A percentile compares a stretch with the other conserved stretches of the same genome.
phyloP scores from a whole-genome alignment of 2,113 vertebrate species.

The Brachyhypopomus occidentalis region DNA sequence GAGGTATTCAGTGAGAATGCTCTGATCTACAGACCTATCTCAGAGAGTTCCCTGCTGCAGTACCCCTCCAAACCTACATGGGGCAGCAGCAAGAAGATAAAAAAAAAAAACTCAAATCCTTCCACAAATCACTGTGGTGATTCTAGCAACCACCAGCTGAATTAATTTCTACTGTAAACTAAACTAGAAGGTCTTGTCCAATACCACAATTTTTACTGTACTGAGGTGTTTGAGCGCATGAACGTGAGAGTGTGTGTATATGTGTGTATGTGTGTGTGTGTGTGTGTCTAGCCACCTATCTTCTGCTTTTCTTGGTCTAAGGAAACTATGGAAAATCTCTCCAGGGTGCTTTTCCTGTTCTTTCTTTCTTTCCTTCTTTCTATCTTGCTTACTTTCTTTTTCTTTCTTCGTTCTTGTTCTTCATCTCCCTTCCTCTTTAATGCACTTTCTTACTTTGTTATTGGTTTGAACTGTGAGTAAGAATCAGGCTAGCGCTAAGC shows the following conservation, averaged over 20 bases:
- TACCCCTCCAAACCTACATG: conserved; percentile 11
- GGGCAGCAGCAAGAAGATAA: conserved; percentile 23
- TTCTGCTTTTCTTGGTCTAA: neutral
- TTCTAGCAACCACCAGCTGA: conserved; percentile 35
- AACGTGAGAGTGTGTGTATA: neutral
- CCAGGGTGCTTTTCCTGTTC: conserved; percentile 22
- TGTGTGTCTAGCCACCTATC: neutral
- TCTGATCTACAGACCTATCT: neutral
- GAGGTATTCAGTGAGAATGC: neutral
- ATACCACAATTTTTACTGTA: conserved; percentile 45
- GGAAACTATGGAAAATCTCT: conserved; percentile 4
- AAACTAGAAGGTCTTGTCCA: conserved; percentile 35
- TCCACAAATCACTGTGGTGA: conserved; percentile 43
- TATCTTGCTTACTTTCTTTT: neutral
- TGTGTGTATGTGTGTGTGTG: conserved; percentile 4
- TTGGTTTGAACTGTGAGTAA: neutral
- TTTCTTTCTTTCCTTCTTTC: neutral
- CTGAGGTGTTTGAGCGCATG: neutral
- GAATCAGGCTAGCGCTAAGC: conserved; percentile 12
- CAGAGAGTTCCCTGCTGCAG: conserved; percentile 8
- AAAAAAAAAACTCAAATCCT: conserved; percentile 14
- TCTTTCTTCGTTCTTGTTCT: neutral
- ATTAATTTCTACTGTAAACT: conserved; percentile 44
- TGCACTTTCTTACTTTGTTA: neutral
- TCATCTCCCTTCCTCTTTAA: neutral